Conservation (phyloP, 1,140 invertebrate genomes). For the Drosophila kurseongensis region DNA sequence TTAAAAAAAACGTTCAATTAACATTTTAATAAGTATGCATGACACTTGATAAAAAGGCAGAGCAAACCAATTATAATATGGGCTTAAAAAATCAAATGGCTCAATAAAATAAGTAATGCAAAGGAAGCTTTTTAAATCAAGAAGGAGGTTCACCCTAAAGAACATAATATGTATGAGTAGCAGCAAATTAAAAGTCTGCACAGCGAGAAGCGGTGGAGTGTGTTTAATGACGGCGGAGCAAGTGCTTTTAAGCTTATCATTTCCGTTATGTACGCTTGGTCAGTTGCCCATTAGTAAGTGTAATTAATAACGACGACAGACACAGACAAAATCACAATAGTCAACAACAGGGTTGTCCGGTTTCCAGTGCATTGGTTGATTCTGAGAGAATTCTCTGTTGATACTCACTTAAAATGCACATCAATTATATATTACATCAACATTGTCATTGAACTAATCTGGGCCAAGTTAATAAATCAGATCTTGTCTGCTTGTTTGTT, state of each 20-base stretch:
- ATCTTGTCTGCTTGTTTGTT: conserved; percentile 28
- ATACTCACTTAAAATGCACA: conserved; percentile 28
- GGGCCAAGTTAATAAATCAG: conserved; percentile 42
- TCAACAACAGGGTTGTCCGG: conserved; percentile 5
- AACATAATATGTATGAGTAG: conserved; percentile 26
- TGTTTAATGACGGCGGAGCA: conserved; percentile 44
- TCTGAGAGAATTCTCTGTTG: conserved; percentile 4
- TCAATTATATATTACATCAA: conserved; percentile 31
- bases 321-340: conserved; percentile 11
- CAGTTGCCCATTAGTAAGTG: conserved; percentile 54
- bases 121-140: no score
- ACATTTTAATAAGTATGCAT: no score
- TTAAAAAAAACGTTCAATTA: no score
- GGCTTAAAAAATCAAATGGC: no score
- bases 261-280: conserved; percentile 46
- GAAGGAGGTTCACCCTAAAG: conserved; percentile 11
- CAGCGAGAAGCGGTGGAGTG: conserved; percentile 32
- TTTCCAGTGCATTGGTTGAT: conserved; percentile 1
- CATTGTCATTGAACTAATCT: conserved; percentile 51
- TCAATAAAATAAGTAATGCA: no score
- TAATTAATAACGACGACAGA: conserved; percentile 61
- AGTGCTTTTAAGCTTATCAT: conserved; percentile 62
- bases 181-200: conserved; percentile 40
- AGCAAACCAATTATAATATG: no score
- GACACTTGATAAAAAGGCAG: no score